These are phyloP conservation scores for Chiridota heheva DNA, from an alignment of 35 echinoderm and acorn worm species.

Conservation along the genomic window DNA sequence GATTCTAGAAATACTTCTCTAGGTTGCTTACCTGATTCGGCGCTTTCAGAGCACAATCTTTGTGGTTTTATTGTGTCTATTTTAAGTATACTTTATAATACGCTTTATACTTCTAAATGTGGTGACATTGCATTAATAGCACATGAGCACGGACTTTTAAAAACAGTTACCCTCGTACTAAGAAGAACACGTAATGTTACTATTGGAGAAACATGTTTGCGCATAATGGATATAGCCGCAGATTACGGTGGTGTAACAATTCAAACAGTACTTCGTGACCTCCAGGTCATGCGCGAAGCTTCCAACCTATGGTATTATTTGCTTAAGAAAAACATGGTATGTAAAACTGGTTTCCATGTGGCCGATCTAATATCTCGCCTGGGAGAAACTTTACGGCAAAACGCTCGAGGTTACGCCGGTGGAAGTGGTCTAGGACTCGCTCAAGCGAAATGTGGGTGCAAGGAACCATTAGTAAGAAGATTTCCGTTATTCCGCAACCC, in stretches of 20 bases:
- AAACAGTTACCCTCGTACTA: conserved; percentile 56
- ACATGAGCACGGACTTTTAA: conserved; percentile 60
- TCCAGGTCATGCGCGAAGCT: conserved; percentile 83
- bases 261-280: conserved; percentile 63
- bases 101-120: conserved; percentile 51
- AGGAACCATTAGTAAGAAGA: conserved; percentile 41
- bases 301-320: conserved; percentile 77
- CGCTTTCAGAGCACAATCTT: conserved; percentile 56
- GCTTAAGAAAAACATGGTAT: conserved; percentile 61
- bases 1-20: conserved; percentile 43
- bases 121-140: conserved; percentile 55
- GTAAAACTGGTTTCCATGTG: conserved; percentile 83
- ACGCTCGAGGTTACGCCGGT: conserved; percentile 56
- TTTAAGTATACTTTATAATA: conserved; percentile 80
- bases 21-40: not conserved
- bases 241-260: conserved; percentile 68
- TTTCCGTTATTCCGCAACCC: conserved; percentile 48
- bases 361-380: conserved; percentile 78
- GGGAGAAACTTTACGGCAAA: conserved; percentile 71
- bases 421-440: conserved; percentile 44
- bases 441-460: conserved; percentile 26
- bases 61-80: conserved; percentile 65
- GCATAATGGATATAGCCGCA: conserved; percentile 76
- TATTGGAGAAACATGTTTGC: conserved; percentile 64
- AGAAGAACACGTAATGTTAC: conserved; percentile 68